Evolutionary conservation across 2,888 invertebrate genomes (phyloP).

Genomic region (Dorcus hopei): DNA sequence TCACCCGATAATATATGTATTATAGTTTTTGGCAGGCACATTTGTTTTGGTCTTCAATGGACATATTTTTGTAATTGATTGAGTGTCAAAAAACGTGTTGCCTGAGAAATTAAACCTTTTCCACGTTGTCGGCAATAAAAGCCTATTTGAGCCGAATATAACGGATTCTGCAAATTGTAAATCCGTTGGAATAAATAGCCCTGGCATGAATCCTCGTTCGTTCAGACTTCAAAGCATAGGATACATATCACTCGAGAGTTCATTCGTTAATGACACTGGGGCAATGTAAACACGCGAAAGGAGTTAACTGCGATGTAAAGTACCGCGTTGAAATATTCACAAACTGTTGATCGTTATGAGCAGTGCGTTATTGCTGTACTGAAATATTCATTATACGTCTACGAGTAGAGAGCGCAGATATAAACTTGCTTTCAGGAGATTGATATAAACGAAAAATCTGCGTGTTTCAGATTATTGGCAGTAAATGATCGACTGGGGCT

Average conservation of each 20-base stretch:
- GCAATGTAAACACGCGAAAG: constrained; percentile 9
- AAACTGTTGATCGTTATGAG: constrained; percentile 14
- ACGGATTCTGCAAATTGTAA: too few relatives aligned
- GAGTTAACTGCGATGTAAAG: constrained; percentile 9
- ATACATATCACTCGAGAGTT: constrained; percentile 11
- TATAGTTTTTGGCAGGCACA: too few relatives aligned
- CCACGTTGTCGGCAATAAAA: too few relatives aligned
- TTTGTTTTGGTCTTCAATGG: too few relatives aligned
- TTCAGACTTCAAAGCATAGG: constrained; percentile 12
- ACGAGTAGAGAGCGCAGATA: not conserved
- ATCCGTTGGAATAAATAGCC: too few relatives aligned
- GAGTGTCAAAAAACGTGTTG: too few relatives aligned
- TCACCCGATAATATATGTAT: too few relatives aligned
- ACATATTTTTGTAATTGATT: too few relatives aligned
- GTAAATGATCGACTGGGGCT: constrained; percentile 4
- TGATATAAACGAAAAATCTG: not conserved
- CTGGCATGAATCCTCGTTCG: not conserved
- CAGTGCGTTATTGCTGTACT: constrained; percentile 12
- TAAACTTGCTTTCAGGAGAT: not conserved
- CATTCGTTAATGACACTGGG: constrained; percentile 14
- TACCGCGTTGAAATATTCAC: constrained; percentile 15
- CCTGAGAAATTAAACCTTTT: too few relatives aligned
- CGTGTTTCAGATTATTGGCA: not conserved
- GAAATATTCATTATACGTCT: constrained; percentile 16
- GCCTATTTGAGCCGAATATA: too few relatives aligned